Percentiles rank a stretch among this genome's conserved stretches.
phyloP scores from a whole-genome alignment of 2,113 vertebrate species.

The Brachyhypopomus occidentalis region DNA sequence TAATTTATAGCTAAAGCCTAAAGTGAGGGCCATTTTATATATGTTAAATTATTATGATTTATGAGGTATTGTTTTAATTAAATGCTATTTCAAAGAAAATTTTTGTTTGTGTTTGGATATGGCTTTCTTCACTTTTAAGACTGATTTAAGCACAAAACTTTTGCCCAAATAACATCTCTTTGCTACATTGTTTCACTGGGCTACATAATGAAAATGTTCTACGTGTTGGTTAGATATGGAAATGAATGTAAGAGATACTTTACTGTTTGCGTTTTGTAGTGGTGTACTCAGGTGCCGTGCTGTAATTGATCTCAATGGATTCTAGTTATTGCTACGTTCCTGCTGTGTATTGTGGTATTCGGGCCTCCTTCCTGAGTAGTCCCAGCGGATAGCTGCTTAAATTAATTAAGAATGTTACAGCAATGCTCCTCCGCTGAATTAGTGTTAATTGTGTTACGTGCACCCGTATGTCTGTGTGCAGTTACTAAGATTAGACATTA shows the following conservation, averaged over 20 bases:
- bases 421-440: conserved; percentile 15
- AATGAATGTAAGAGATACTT: not conserved
- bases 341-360: conserved; percentile 49
- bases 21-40: not conserved
- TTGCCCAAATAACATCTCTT: not conserved
- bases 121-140: not conserved
- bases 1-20: not conserved
- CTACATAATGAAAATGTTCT: not conserved
- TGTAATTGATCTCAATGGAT: conserved; percentile 54
- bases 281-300: conserved; percentile 45
- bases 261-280: conserved; percentile 22
- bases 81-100: not conserved
- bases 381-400: conserved; percentile 39
- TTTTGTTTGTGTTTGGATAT: not conserved
- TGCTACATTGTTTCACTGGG: not conserved
- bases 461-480: not conserved
- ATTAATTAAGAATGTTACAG: conserved; percentile 48
- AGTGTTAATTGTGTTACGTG: conserved; percentile 10
- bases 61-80: not conserved
- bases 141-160: not conserved
- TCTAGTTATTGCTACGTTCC: conserved; percentile 40
- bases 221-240: not conserved
- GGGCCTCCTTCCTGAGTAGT: conserved; percentile 26
- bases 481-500: not conserved
- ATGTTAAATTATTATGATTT: not conserved